Evolutionary conservation across 2,113 vertebrate genomes (phyloP).

Genomic region (Rattus norvegicus): DNA sequence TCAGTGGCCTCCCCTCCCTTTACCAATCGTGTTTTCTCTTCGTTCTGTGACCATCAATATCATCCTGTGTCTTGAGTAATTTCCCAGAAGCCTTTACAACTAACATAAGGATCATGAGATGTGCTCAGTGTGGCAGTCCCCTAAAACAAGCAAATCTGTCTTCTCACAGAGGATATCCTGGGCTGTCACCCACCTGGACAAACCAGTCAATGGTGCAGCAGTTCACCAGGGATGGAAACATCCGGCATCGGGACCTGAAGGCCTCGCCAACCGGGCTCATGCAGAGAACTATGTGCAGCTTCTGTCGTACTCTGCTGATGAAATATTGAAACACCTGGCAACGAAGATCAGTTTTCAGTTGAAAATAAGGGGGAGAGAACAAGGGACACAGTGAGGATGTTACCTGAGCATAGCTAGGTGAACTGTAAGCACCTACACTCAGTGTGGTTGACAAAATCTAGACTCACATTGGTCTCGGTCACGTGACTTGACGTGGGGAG

Average conservation of each 20-base stretch:
- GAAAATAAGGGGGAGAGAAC: slow-evolving; percentile 24
- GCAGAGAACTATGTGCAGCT: slow-evolving; percentile 91
- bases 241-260: slow-evolving; percentile 91
- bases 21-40: not conserved
- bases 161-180: not conserved
- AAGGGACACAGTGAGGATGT: not conserved
- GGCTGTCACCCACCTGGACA: slow-evolving; percentile 86
- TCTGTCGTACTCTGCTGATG: slow-evolving; percentile 90
- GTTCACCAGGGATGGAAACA: slow-evolving; percentile 93
- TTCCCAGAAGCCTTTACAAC: slow-evolving; percentile 1
- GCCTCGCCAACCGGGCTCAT: slow-evolving; percentile 92
- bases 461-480: not conserved
- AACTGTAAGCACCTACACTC: too few species aligned
- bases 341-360: slow-evolving; percentile 22
- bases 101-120: not conserved
- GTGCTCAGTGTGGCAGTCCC: not conserved
- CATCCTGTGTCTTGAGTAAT: not conserved
- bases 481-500: not conserved
- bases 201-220: slow-evolving; percentile 94
- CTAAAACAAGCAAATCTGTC: not conserved
- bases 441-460: not conserved
- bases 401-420: not conserved
- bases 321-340: slow-evolving; percentile 91
- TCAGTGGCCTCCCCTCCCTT: not conserved
- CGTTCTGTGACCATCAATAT: not conserved